Evolutionary conservation across 2,888 invertebrate species (phyloP).

Genomic region (Sarcophaga carnaria): DNA sequence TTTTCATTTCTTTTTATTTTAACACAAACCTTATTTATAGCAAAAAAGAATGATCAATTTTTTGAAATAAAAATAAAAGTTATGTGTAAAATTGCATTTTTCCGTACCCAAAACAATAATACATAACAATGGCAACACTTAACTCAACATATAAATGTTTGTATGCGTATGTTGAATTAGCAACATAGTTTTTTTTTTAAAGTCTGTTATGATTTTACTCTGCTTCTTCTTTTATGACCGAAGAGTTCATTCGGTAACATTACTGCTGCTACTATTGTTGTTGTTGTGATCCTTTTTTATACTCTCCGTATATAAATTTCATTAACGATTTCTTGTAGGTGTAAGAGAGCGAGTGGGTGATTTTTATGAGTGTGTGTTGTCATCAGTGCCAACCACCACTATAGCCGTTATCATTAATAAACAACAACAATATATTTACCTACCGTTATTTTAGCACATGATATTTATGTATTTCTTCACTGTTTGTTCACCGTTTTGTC

Average conservation of each 20-base stretch:
- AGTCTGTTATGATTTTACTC: constrained; percentile 13
- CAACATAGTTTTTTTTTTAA: background rate
- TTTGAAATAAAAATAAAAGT: too few relatives aligned
- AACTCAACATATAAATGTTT: constrained; percentile 33
- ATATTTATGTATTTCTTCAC: constrained; percentile 6
- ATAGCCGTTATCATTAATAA: background rate
- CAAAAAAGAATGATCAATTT: too few relatives aligned
- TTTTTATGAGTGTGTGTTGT: constrained; percentile 12
- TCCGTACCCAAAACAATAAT: too few relatives aligned
- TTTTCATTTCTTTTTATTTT: too few relatives aligned
- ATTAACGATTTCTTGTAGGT: constrained; percentile 6
- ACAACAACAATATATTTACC: constrained; percentile 5
- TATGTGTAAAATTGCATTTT: too few relatives aligned
- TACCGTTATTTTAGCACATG: constrained; percentile 44
- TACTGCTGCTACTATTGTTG: constrained; percentile 24
- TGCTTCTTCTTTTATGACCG: constrained; percentile 22
- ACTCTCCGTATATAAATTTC: constrained; percentile 14
- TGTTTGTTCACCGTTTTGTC: background rate
- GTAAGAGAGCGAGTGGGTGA: too few relatives aligned
- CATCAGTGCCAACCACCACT: constrained; percentile 31
- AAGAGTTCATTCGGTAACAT: constrained; percentile 34
- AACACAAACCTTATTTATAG: too few relatives aligned
- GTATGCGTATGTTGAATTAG: constrained; percentile 49
- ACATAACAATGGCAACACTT: too few relatives aligned
- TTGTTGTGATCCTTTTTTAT: constrained; percentile 50